phyloP scores from a whole-genome alignment of 2,797 vertebrate species.

The Micromesistius poutassou region DNA sequence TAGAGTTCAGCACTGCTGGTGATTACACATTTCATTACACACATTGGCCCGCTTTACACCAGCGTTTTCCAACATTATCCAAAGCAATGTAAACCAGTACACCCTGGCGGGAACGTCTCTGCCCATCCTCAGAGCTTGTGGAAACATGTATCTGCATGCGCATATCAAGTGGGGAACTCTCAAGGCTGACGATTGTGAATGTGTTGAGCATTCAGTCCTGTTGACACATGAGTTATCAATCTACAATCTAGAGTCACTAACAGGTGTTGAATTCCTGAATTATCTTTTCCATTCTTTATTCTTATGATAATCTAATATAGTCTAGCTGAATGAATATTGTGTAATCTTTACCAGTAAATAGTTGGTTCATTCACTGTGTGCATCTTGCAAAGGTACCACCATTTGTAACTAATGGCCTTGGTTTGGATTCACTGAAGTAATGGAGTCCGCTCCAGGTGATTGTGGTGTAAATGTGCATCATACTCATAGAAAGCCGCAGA shows the following conservation, averaged over 20 bases:
- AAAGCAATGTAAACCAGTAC: neutral
- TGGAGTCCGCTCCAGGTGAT: too few relatives aligned
- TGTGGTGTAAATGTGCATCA: too few relatives aligned
- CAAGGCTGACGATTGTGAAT: too few relatives aligned
- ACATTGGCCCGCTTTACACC: neutral
- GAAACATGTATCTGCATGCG: neutral
- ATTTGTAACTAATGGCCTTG: too few relatives aligned
- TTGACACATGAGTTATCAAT: neutral
- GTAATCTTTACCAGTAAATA: neutral
- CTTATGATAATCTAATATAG: neutral
- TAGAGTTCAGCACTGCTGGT: neutral
- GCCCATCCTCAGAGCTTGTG: too few relatives aligned
- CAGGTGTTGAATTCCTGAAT: neutral
- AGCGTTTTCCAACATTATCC: neutral
- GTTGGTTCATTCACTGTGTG: neutral
- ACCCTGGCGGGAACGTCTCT: neutral
- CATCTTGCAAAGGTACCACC: neutral
- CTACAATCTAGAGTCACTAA: too few relatives aligned
- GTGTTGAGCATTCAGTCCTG: neutral
- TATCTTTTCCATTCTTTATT: neutral
- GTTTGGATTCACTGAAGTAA: too few relatives aligned
- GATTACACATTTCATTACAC: neutral
- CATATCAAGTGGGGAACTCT: neutral
- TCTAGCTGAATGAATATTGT: neutral
- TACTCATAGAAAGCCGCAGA: too few relatives aligned